Percentiles rank a stretch among this genome's conserved stretches.
Conservation (phyloP, 2,113 vertebrate genomes). For the Climacteris rufus region DNA sequence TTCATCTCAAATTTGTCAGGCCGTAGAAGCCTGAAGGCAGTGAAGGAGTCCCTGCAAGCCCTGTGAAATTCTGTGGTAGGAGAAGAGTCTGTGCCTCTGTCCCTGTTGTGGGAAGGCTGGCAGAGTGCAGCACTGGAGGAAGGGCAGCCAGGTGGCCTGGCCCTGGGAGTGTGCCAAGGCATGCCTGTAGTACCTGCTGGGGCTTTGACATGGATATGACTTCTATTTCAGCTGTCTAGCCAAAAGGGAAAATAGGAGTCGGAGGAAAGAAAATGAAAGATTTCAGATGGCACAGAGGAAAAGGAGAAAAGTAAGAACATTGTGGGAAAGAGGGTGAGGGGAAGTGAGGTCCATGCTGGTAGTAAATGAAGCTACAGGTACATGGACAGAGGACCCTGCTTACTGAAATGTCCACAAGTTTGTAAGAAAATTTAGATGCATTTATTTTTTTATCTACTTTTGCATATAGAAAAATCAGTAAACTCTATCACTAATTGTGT, state of each 20-base stretch:
- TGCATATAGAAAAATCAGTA: not conserved
- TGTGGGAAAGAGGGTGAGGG: not conserved
- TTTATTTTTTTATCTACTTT: not conserved
- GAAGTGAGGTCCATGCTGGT: not conserved
- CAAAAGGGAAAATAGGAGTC: not conserved
- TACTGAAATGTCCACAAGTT: not conserved
- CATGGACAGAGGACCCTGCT: not conserved
- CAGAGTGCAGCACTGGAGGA: not conserved
- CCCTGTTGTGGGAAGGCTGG: not conserved
- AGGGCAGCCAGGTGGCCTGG: not conserved
- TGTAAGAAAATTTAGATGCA: not conserved
- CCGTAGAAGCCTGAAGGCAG: not conserved
- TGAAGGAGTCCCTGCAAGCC: not conserved
- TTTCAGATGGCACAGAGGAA: not conserved
- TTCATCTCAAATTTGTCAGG: not conserved
- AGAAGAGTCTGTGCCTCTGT: not conserved
- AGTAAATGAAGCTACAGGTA: not conserved
- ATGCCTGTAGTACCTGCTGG: not conserved
- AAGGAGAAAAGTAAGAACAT: not conserved
- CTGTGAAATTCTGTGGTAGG: not conserved
- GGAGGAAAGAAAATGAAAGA: not conserved
- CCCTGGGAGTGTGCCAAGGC: not conserved
- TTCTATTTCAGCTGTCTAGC: not conserved
- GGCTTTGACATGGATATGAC: rapidly evolving
- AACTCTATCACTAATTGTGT: not conserved